phyloP scores from a whole-genome alignment of 2,113 vertebrate species.

The Lycocorax pyrrhopterus region DNA sequence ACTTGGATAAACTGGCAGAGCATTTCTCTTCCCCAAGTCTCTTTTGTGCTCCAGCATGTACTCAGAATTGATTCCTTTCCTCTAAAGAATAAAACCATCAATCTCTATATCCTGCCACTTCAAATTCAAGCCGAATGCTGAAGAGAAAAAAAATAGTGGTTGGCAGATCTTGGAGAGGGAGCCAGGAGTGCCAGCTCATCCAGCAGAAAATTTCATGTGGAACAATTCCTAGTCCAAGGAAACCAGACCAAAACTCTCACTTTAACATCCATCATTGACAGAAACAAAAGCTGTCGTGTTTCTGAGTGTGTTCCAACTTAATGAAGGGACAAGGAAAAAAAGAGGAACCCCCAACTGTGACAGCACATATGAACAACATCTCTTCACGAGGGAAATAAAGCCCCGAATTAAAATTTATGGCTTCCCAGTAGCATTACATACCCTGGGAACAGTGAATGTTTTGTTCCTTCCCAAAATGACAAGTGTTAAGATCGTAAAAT shows the following conservation, averaged over 20 bases:
- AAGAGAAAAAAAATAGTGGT: background rate
- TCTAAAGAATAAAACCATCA: slow-evolving; percentile 14
- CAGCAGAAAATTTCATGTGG: background rate
- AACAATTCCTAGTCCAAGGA: background rate
- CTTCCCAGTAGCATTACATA: slow-evolving; percentile 62
- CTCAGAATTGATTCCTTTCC: background rate
- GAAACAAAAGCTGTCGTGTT: slow-evolving; percentile 28
- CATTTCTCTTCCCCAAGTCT: background rate
- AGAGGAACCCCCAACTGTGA: slow-evolving; percentile 49
- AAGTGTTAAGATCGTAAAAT: slow-evolving; percentile 58
- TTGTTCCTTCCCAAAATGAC: slow-evolving; percentile 46
- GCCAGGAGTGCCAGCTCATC: slow-evolving; percentile 3
- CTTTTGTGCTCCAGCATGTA: background rate
- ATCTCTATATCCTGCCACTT: background rate
- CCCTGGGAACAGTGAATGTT: slow-evolving; percentile 51
- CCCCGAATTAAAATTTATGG: slow-evolving; percentile 52
- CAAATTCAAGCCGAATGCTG: background rate
- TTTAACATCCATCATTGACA: background rate
- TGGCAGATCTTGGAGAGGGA: slow-evolving; percentile 20
- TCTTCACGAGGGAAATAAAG: slow-evolving; percentile 20
- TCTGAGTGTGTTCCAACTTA: background rate
- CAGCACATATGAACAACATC: slow-evolving; percentile 39
- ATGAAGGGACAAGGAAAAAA: slow-evolving; percentile 32
- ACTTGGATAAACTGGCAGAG: background rate
- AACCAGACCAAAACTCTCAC: slow-evolving; percentile 41